Conservation (phyloP, 2,113 vertebrate genomes). For the Jacana jacana region DNA sequence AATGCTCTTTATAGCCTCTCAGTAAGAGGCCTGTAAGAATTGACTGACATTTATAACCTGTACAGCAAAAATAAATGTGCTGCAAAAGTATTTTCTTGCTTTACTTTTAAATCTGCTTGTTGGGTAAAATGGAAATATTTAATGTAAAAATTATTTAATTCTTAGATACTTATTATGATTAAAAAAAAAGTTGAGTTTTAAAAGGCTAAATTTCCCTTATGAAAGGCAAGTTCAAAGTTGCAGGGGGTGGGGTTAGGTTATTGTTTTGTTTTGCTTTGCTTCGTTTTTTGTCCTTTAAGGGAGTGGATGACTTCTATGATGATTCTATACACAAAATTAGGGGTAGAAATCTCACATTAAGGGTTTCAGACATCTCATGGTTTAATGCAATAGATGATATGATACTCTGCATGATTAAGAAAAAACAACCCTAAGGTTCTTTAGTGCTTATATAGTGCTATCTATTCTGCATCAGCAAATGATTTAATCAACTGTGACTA, state of each 20-base stretch:
- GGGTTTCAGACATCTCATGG: background rate
- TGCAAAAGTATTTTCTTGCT: background rate
- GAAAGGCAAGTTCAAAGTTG: background rate
- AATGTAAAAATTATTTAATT: background rate
- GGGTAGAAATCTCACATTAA: background rate
- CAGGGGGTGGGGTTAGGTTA: accelerated
- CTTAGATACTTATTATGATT: background rate
- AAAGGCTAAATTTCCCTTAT: background rate
- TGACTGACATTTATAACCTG: background rate
- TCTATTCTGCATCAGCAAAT: constrained; percentile 33
- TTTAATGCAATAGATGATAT: background rate
- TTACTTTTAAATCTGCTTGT: background rate
- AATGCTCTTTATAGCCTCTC: background rate
- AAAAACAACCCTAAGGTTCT: background rate
- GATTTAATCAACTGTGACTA: constrained; percentile 44
- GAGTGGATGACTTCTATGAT: background rate
- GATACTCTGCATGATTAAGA: background rate
- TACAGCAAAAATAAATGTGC: background rate
- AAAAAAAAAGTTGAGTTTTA: background rate
- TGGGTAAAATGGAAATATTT: background rate
- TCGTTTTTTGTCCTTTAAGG: background rate
- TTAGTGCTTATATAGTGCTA: background rate
- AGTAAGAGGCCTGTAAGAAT: background rate
- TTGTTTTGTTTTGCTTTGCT: background rate
- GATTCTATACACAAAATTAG: background rate